Evolutionary conservation across 2,113 vertebrate species (phyloP).

Genomic region (Jaculus jaculus): DNA sequence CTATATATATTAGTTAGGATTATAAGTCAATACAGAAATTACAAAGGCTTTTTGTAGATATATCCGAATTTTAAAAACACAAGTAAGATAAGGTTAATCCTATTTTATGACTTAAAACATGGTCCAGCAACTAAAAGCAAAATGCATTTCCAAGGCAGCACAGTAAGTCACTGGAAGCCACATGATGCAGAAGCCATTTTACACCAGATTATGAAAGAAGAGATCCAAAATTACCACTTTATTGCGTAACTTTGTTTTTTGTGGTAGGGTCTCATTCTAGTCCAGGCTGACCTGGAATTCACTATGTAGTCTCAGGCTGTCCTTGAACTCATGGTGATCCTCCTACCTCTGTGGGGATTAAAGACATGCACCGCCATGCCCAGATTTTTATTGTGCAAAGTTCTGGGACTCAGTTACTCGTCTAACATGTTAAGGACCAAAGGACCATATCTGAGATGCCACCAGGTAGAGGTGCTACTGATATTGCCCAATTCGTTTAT

Average conservation of each 20-base stretch:
- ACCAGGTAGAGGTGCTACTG: not conserved
- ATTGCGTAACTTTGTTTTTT: not conserved
- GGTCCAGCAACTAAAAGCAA: conserved; percentile 18
- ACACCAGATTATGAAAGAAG: not conserved
- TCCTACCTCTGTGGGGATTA: too few species aligned
- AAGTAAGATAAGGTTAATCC: not conserved
- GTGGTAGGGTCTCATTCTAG: too few species aligned
- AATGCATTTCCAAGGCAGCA: not conserved
- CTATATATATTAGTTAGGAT: not conserved
- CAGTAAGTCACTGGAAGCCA: not conserved
- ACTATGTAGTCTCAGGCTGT: too few species aligned
- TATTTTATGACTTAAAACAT: conserved; percentile 50
- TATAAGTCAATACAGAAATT: not conserved
- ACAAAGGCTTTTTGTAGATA: conserved; percentile 5
- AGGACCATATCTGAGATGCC: not conserved
- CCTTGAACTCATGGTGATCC: too few species aligned
- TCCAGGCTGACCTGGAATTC: too few species aligned
- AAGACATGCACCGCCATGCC: too few species aligned
- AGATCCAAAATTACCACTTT: not conserved
- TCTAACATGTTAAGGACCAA: conserved; percentile 13
- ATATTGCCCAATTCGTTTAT: conserved; percentile 12
- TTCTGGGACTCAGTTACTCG: not conserved
- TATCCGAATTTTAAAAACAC: conserved; percentile 28
- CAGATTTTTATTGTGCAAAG: too few species aligned
- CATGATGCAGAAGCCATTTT: not conserved